Base-by-base conservation (phyloP, 1,140 invertebrate genomes). In the Dendrolimus punctatus region DNA sequence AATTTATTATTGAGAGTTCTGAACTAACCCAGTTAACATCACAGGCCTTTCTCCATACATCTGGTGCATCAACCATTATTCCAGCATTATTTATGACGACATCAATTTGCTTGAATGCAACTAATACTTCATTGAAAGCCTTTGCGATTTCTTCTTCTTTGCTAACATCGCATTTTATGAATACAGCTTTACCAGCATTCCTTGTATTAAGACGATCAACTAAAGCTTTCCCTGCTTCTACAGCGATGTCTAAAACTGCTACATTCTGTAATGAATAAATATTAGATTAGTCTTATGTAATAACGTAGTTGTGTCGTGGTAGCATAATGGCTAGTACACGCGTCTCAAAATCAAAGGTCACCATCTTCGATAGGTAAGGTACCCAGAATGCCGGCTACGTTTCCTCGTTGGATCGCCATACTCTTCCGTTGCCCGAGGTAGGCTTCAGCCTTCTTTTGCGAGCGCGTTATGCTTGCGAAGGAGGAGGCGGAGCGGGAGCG, bases 1-100 rank as follows among this genome's bases (percentile, higher is more conserved):
- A 6, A 45, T 8, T 45, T 45, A 45, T 4, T 9, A n/a, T 7
- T 45, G 5, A n/a, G 6, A 37, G 37, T 47, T n/a, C 2, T 5
- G 8, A 47, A 37, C 66, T 54, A 68, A 81, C 80, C 62, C 68
- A 69, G 54, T 84, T 84, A 8, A 80, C 66, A 46, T 71, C 64
- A 47, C 60, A 54, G 6, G 60, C 66, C 37, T 51, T 76, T 55
- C 65, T 72, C 66, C 66, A 81, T 54, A 66, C 46, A 40, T 62
- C 49, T 7, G 53, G 62, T 2, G 61, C 43, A 50, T 85, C 81
- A 43, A 72, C 65, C 55, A 85, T 66, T 40, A 81, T 72, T 3
- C 90, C 91, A 23, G 91, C 91, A 68, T 92, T 92, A 73, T 93
- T 93, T 47, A 93, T 85, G 40, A 92, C 84, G 8, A 93, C 88